Base-by-base conservation (phyloP, 2,888 invertebrate species). In the Thereva nobilitata region DNA sequence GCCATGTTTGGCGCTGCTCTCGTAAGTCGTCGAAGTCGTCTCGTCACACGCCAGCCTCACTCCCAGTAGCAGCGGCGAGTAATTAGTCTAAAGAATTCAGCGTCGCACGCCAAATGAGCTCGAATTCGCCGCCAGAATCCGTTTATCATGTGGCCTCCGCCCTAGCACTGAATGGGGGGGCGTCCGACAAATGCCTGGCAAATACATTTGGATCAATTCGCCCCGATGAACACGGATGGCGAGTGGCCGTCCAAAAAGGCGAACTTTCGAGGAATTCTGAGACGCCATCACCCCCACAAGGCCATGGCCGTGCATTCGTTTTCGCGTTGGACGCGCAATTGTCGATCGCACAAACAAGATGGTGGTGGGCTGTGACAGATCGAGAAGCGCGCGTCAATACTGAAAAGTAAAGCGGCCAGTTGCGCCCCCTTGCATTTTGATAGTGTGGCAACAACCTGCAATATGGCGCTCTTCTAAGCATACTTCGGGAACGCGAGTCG, bases 61-160 rank as follows among this genome's bases (percentile, higher is more conserved):
- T 42, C 42, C 10, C 47, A 23, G 23, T 23, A 23, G 23, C 23
- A 23, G 10, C n/a, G 47, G 3, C 47, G 10, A 47, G 47, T 47
- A 47, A 47, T 47, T 47, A 47, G n/a, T 10, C 12, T 47, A 3
- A 47, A 47, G 47, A 47, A 47, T 47, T 47, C 47, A 47, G 47
- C n/a, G 47, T 47, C 47, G 47, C 12, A 47, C 47, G 47, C 47
- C 47, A 47, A 47, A 47, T 47, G 47, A 47, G 47, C 12, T 47
- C 5, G 9, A n/a, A n/a, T 9, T n/a, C 47, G 23, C 47, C 47
- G 47, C 47, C 47, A 47, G n/a, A n/a, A 47, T 47, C 47, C 23
- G 12, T 47, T 10, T 47, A n/a, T 47, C 47, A 47, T 47, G 47
- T 1, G 47, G n/a, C 47, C n/a, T 47, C 10, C 7, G 47, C 47